Conservation (phyloP, 2,797 vertebrate species). For the Amazona finschi region DNA sequence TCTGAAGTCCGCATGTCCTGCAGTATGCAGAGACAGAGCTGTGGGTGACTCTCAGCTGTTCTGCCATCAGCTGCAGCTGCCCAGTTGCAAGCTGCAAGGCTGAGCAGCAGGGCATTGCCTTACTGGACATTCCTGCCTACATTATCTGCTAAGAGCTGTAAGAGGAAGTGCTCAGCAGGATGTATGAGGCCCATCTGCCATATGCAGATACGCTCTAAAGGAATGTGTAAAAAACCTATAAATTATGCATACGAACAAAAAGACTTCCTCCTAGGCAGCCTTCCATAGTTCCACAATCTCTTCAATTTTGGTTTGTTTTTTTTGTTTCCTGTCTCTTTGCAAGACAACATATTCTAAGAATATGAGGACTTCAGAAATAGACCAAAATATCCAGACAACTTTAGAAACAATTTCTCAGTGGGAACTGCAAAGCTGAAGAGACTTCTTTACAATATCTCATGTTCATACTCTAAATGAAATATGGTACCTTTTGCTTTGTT, state of each 20-base stretch:
- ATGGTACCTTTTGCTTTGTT: not conserved
- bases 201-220: not conserved
- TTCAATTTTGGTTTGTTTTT: rapidly evolving
- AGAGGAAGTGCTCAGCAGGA: not conserved
- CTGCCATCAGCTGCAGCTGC: not conserved
- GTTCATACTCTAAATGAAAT: not conserved
- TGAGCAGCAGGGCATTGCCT: not conserved
- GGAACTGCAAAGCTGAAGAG: not conserved
- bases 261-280: not conserved
- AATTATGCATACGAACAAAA: not conserved
- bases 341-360: not conserved
- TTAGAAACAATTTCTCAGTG: not conserved
- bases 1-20: not conserved
- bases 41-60: not conserved
- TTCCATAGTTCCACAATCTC: not conserved
- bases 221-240: not conserved
- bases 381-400: not conserved
- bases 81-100: not conserved
- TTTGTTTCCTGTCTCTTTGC: not conserved
- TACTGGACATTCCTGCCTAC: not conserved
- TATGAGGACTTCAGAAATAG: not conserved
- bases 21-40: not conserved
- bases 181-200: not conserved
- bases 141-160: not conserved
- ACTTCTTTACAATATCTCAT: not conserved